phyloP scores from a whole-genome alignment of 37 sponge, comb jelly and placozoan species.

The Eunapius fragilis region DNA sequence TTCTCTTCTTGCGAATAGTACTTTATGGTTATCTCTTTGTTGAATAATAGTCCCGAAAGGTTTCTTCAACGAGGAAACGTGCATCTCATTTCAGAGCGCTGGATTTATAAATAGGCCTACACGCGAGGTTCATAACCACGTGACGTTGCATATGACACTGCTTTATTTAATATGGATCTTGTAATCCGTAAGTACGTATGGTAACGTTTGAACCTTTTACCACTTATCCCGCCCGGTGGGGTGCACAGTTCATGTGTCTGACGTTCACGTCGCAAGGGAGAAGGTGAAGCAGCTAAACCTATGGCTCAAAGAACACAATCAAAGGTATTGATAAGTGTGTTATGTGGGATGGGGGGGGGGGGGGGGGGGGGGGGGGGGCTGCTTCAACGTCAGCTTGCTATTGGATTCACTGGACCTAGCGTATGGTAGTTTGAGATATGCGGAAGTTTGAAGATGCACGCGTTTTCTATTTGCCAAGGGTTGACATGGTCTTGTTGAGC shows the following conservation, averaged over 20 bases:
- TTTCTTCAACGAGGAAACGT: no score
- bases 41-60: no score
- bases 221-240: not conserved
- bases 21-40: no score
- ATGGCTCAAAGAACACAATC: constrained; percentile 29
- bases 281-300: constrained; percentile 56
- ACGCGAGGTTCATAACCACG: no score
- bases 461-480: constrained; percentile 21
- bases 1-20: no score
- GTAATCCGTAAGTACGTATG: not conserved
- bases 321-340: no score
- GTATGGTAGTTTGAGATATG: no score
- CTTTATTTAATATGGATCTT: constrained; percentile 1
- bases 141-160: no score
- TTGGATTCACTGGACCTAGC: not conserved
- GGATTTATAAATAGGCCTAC: no score
- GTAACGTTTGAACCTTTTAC: not conserved
- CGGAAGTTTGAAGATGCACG: not conserved
- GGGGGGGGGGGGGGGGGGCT: no score
- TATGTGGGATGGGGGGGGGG: no score
- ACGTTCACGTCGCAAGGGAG: constrained; percentile 60
- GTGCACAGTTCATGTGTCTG: constrained; percentile 74
- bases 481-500: constrained; percentile 77
- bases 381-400: not conserved
- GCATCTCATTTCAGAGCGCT: no score